These are phyloP conservation scores for Spea hammondii DNA, from an alignment of 2,797 vertebrate species.

Conservation along the genomic window DNA sequence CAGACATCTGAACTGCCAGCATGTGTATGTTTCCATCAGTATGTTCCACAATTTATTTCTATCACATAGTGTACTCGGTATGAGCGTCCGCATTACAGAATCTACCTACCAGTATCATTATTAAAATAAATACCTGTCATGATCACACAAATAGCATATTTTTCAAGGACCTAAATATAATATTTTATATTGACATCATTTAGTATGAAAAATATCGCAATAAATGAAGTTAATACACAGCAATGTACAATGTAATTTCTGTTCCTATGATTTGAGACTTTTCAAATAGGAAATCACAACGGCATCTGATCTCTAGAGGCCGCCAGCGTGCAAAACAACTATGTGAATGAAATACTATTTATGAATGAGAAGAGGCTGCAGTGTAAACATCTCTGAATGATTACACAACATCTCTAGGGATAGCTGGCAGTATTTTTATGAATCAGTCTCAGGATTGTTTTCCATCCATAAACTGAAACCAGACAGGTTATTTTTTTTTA, in stretches of 20 bases:
- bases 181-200: too few species aligned
- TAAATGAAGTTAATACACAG: too few species aligned
- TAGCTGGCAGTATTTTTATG: conserved; percentile 8
- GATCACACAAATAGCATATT: too few species aligned
- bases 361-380: neutral
- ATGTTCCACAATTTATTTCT: conserved; percentile 30
- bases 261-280: too few species aligned
- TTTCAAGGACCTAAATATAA: too few species aligned
- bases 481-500: rapidly evolving
- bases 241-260: too few species aligned
- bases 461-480: neutral
- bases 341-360: neutral
- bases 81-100: conserved; percentile 34
- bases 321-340: neutral
- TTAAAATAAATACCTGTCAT: too few species aligned
- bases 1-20: conserved; percentile 40
- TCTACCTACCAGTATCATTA: neutral
- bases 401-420: neutral
- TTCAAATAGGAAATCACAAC: neutral
- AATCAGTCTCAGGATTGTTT: neutral
- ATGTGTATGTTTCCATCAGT: conserved; percentile 48
- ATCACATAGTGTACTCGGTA: conserved; percentile 36
- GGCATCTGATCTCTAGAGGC: neutral
- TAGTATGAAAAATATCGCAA: too few species aligned
- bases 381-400: neutral